A percentile compares a stretch with the other conserved stretches of the same genome.
Evolutionary conservation across 2,888 invertebrate species (phyloP).

Genomic region (Kryphioiulus occultus): DNA sequence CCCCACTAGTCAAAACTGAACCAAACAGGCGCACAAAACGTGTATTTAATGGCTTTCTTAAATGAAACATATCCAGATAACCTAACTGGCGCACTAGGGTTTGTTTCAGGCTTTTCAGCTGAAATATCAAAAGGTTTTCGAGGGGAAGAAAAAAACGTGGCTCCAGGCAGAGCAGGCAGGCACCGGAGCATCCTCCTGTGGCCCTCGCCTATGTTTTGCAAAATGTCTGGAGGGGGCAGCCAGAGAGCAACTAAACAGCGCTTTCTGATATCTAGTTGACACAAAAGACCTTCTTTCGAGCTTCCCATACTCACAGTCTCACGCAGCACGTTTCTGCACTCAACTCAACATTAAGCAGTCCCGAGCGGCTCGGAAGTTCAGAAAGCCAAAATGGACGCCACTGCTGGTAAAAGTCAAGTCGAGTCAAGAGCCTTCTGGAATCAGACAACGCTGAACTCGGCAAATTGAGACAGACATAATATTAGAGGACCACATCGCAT

Average conservation of each 20-base stretch:
- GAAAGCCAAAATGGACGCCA: background rate
- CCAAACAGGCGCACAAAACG: constrained; percentile 37
- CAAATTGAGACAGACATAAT: no score
- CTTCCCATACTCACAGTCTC: background rate
- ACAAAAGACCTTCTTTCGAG: background rate
- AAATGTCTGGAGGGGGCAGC: background rate
- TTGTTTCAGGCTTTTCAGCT: constrained; percentile 20
- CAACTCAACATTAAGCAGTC: background rate
- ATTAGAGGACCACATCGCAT: no score
- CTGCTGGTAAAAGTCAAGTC: no score
- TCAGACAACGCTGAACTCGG: no score
- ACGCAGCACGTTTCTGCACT: background rate
- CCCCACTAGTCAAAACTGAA: constrained; percentile 31
- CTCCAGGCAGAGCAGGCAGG: constrained; percentile 3
- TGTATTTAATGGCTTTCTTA: constrained; percentile 29
- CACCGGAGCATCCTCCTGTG: background rate
- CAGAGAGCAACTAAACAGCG: background rate
- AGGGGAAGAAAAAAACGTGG: constrained; percentile 31
- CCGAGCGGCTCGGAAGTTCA: background rate
- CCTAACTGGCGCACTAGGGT: constrained; percentile 35
- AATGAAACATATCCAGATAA: constrained; percentile 30
- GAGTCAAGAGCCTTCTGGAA: no score
- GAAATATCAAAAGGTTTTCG: constrained; percentile 13
- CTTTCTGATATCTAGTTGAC: constrained; percentile 6
- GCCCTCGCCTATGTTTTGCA: constrained; percentile 10